Conservation (phyloP, 2,888 invertebrate species). For the Scotopteryx bipunctaria region DNA sequence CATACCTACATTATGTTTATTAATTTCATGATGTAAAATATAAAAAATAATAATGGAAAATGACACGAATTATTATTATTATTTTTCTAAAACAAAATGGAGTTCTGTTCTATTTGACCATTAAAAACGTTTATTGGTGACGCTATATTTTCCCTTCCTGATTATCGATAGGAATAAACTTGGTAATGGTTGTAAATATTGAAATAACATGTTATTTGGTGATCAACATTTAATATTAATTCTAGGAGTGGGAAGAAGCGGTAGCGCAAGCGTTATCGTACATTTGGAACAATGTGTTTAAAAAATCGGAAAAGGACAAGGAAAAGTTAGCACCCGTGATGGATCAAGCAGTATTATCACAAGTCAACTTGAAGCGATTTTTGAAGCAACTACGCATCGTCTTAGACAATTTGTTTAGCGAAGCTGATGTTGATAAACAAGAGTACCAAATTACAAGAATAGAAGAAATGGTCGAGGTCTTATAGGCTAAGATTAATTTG, state of each 20-base stretch:
- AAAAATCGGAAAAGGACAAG: constrained; percentile 86
- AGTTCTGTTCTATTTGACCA: too few species aligned
- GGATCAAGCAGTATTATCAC: constrained; percentile 71
- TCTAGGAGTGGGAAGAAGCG: constrained; percentile 91
- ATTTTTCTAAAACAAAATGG: too few species aligned
- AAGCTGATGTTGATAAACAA: constrained; percentile 42
- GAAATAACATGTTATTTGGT: constrained; percentile 10
- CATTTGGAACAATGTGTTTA: constrained; percentile 84
- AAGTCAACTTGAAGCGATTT: constrained; percentile 71
- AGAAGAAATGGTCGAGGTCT: constrained; percentile 72
- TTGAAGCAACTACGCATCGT: constrained; percentile 68
- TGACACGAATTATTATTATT: too few species aligned
- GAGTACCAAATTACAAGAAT: constrained; percentile 55
- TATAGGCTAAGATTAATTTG: constrained; percentile 40
- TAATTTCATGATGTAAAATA: too few species aligned
- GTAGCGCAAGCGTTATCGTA: constrained; percentile 86
- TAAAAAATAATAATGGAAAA: too few species aligned
- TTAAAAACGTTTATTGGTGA: too few species aligned
- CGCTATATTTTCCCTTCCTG: too few species aligned
- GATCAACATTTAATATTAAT: constrained; percentile 20
- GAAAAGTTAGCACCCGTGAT: constrained; percentile 80
- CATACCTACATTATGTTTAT: too few species aligned
- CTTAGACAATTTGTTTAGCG: constrained; percentile 63
- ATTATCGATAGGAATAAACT: too few species aligned
- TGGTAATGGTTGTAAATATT: neutral